Conservation (phyloP, 2,888 invertebrate genomes). For the Cheilosia variabilis region DNA sequence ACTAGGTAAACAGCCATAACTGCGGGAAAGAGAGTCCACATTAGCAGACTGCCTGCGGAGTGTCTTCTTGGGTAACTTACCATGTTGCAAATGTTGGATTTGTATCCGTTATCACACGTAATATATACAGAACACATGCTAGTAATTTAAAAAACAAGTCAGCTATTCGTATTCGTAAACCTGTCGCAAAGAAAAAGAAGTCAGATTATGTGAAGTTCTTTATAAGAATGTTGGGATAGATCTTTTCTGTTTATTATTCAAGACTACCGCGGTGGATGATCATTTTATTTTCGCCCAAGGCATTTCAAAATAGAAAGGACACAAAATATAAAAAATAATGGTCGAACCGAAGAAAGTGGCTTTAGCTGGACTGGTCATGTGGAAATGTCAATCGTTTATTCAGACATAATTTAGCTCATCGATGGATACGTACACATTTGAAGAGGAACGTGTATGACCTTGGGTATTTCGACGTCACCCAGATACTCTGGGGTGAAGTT, state of each 20-base stretch:
- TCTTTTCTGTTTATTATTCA: slow-evolving; percentile 26
- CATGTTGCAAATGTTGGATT: slow-evolving; percentile 94
- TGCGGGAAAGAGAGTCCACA: slow-evolving; percentile 79
- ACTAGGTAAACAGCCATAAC: slow-evolving; percentile 92
- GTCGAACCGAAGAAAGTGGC: slow-evolving; percentile 21
- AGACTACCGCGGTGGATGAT: slow-evolving; percentile 27
- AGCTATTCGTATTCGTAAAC: slow-evolving; percentile 98
- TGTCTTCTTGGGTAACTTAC: slow-evolving; percentile 85
- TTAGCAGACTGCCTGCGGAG: neutral
- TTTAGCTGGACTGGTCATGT: slow-evolving; percentile 44
- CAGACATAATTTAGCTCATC: slow-evolving; percentile 11
- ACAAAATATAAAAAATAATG: neutral
- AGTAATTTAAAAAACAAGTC: slow-evolving; percentile 98
- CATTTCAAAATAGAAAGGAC: neutral
- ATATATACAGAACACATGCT: slow-evolving; percentile 97
- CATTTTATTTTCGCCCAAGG: slow-evolving; percentile 5
- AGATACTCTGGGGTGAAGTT: slow-evolving; percentile 41
- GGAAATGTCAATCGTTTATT: slow-evolving; percentile 51
- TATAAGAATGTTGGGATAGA: neutral
- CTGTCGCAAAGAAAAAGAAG: slow-evolving; percentile 85
- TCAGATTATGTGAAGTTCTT: neutral
- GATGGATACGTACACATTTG: slow-evolving; percentile 3
- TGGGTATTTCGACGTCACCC: slow-evolving; percentile 41
- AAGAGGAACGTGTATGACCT: slow-evolving; percentile 1
- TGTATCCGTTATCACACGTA: slow-evolving; percentile 94